Conservation (phyloP, 2,888 invertebrate genomes). For the Nebria salina region DNA sequence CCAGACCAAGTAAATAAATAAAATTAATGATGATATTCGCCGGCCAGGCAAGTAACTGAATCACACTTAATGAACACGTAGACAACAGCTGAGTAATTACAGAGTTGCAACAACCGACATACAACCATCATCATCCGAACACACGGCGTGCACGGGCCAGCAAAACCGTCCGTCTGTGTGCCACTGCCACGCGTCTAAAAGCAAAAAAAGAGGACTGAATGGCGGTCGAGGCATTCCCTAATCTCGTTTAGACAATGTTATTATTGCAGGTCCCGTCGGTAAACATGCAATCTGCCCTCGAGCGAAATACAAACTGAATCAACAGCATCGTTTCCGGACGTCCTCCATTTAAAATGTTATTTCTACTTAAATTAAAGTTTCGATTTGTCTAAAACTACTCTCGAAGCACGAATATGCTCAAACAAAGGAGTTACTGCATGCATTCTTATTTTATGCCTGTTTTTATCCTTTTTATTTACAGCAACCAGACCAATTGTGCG, state of each 20-base stretch:
- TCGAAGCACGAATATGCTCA: constrained; percentile 29
- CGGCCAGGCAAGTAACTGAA: constrained; percentile 34
- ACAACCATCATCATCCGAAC: neutral
- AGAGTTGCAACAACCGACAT: constrained; percentile 21
- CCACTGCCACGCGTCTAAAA: neutral
- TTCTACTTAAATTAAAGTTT: constrained; percentile 43
- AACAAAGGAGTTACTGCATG: constrained; percentile 11
- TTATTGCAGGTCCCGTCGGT: constrained; percentile 34
- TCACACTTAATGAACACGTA: constrained; percentile 43
- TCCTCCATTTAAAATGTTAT: constrained; percentile 35
- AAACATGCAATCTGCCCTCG: constrained; percentile 36
- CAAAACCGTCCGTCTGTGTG: neutral
- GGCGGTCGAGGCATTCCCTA: constrained; percentile 16
- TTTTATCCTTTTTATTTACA: neutral
- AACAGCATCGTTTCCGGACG: neutral
- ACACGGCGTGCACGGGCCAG: neutral
- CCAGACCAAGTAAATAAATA: constrained; percentile 23
- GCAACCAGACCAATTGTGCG: neutral
- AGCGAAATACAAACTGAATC: constrained; percentile 3
- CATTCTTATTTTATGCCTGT: constrained; percentile 22
- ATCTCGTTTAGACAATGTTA: constrained; percentile 45
- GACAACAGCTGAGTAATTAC: constrained; percentile 40
- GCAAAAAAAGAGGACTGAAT: neutral
- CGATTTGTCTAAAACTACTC: constrained; percentile 39
- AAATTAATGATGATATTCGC: constrained; percentile 42